phyloP scores from a whole-genome alignment of 2,888 invertebrate species.

The Nesidiocoris tenuis region DNA sequence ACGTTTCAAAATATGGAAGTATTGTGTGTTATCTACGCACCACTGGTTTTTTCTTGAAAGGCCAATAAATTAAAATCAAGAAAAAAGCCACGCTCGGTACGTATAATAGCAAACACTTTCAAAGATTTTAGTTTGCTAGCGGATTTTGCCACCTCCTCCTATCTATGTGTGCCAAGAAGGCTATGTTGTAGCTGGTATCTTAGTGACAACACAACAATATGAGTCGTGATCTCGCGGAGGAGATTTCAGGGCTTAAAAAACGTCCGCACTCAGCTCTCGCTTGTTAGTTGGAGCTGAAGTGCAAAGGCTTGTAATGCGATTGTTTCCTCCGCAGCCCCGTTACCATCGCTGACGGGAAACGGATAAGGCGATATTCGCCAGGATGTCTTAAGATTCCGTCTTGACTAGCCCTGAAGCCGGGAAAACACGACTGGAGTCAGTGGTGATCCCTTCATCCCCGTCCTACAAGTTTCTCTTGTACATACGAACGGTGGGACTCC shows the following conservation, averaged over 20 bases:
- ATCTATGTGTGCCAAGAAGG: too few species aligned
- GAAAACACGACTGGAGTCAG: neutral
- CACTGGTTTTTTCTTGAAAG: too few species aligned
- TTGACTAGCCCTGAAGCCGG: neutral
- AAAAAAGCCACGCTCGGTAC: too few species aligned
- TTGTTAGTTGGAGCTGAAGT: neutral
- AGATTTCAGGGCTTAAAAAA: neutral
- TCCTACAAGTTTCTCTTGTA: neutral
- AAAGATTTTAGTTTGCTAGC: too few species aligned
- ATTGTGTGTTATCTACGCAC: too few species aligned
- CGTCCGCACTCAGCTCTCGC: neutral
- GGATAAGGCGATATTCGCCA: neutral
- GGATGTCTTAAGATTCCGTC: neutral
- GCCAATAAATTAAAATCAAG: too few species aligned
- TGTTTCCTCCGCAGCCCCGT: neutral
- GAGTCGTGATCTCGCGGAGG: neutral
- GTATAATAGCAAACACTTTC: too few species aligned
- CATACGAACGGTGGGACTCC: neutral
- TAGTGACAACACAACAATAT: neutral
- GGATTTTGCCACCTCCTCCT: too few species aligned
- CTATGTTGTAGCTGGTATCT: too few species aligned
- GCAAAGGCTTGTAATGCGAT: neutral
- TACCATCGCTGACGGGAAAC: neutral
- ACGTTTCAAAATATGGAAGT: too few species aligned
- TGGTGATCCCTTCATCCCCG: neutral